Percentiles rank a stretch among this genome's conserved stretches.
phyloP scores from a whole-genome alignment of 2,888 invertebrate genomes.

The Mythimna vitellina region DNA sequence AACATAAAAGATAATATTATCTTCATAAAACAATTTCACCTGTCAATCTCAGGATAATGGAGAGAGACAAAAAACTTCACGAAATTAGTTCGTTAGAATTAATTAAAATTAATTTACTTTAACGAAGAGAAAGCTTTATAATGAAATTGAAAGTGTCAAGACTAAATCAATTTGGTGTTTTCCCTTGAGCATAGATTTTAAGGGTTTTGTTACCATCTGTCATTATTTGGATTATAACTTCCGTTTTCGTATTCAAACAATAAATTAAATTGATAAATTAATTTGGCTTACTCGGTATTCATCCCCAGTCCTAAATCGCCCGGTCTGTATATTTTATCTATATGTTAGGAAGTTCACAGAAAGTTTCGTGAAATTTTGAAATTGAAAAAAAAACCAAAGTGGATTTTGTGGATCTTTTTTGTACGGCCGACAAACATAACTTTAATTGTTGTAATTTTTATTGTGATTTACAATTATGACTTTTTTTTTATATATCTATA shows the following conservation, averaged over 20 bases:
- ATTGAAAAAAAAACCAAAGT: no score
- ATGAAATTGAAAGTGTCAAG: conserved; percentile 45
- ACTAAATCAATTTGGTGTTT: conserved; percentile 44
- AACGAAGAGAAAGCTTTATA: conserved; percentile 36
- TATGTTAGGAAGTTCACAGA: no score
- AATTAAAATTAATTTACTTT: conserved; percentile 51
- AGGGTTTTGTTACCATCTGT: conserved; percentile 23
- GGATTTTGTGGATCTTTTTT: no score
- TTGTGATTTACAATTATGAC: no score
- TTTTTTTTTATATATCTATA: no score
- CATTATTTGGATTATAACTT: conserved; percentile 32
- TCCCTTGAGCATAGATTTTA: conserved; percentile 12
- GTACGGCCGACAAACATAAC: no score
- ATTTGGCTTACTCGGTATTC: no score
- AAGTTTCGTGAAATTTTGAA: no score
- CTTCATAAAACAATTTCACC: conserved; percentile 38
- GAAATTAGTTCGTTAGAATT: conserved; percentile 45
- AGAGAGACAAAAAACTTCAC: conserved; percentile 37
- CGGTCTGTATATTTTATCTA: no score
- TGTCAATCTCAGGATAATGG: conserved; percentile 34
- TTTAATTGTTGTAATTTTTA: no score
- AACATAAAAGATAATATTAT: conserved; percentile 4
- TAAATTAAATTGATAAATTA: no score
- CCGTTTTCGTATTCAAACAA: background rate
- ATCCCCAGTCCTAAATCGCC: no score